phyloP scores from a whole-genome alignment of 2,888 invertebrate species.

The Drosophila aldrichi region DNA sequence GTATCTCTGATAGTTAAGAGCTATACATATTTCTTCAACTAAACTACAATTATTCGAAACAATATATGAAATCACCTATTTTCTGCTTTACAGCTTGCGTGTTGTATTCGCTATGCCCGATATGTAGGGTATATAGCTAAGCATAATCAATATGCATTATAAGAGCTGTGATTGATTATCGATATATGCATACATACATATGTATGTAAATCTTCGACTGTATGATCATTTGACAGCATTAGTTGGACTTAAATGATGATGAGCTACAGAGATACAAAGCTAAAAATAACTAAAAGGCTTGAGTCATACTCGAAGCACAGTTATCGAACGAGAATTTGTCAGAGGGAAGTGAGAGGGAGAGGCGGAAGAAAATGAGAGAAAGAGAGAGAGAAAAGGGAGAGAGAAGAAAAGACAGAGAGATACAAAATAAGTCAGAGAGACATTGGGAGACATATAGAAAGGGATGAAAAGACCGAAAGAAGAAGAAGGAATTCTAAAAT shows the following conservation, averaged over 20 bases:
- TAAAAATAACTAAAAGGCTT: neutral
- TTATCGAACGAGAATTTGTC: neutral
- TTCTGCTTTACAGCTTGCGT: neutral
- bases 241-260: constrained; percentile 5
- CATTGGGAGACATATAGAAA: neutral
- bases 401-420: too few species aligned
- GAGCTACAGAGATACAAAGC: neutral
- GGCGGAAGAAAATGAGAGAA: neutral
- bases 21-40: too few species aligned
- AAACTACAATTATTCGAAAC: too few species aligned
- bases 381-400: neutral
- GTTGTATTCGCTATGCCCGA: neutral
- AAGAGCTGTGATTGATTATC: constrained; percentile 7
- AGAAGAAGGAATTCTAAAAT: neutral
- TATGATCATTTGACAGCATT: neutral
- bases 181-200: neutral
- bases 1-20: too few species aligned
- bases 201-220: neutral
- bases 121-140: neutral
- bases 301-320: neutral
- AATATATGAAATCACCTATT: too few species aligned
- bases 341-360: neutral
- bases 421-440: too few species aligned
- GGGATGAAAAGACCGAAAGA: too few species aligned
- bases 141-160: constrained; percentile 10